Percentiles rank a stretch among this genome's conserved stretches.
Evolutionary conservation across 2,888 invertebrate species (phyloP).

Genomic region (Plagodis dolabraria): DNA sequence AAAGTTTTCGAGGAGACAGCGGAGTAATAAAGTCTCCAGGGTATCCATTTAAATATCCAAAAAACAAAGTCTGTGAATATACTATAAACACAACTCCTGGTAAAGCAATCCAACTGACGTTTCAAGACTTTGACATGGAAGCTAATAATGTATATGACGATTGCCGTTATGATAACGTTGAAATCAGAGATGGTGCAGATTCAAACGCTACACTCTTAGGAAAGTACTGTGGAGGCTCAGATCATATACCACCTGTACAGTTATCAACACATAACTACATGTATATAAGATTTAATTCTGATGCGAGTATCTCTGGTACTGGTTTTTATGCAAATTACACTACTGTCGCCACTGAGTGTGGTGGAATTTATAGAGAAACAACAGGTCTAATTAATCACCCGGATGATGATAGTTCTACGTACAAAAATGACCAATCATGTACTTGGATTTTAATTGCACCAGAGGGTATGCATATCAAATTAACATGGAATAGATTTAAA

Average conservation of each 20-base stretch:
- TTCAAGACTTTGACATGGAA: constrained; percentile 88
- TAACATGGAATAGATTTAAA: constrained; percentile 90
- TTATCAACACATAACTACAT: constrained; percentile 90
- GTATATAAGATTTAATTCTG: constrained; percentile 87
- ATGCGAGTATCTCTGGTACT: constrained; percentile 80
- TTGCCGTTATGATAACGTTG: constrained; percentile 68
- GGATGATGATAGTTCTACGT: constrained; percentile 47
- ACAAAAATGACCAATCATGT: constrained; percentile 83
- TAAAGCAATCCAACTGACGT: constrained; percentile 87
- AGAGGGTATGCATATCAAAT: constrained; percentile 86
- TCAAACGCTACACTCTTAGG: constrained; percentile 87
- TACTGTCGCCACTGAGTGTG: constrained; percentile 88
- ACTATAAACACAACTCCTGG: constrained; percentile 86
- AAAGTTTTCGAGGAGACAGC: constrained; percentile 77
- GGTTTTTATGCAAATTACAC: constrained; percentile 92
- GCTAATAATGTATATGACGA: constrained; percentile 55
- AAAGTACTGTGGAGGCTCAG: constrained; percentile 86
- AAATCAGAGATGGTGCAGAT: constrained; percentile 90
- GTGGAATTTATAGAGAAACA: constrained; percentile 87
- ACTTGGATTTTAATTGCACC: constrained; percentile 92
- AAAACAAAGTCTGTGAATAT: constrained; percentile 87
- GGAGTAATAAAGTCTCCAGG: constrained; percentile 89
- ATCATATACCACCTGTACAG: constrained; percentile 81
- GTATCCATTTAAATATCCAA: constrained; percentile 89
- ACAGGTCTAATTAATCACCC: constrained; percentile 89